Conservation (phyloP, 2,888 invertebrate genomes). For the Therioaphis trifolii region DNA sequence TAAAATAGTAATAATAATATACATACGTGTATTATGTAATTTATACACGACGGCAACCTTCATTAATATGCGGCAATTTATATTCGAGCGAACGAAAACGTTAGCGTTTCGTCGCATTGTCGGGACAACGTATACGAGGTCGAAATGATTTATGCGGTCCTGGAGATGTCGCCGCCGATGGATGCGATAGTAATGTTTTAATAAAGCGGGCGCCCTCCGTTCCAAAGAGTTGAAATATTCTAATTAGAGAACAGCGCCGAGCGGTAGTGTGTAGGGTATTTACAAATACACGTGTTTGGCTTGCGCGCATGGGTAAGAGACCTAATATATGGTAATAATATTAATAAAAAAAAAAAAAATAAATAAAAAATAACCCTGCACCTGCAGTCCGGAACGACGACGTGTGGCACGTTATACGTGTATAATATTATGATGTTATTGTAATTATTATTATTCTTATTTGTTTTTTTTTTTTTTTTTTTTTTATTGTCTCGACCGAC, state of each 20-base stretch:
- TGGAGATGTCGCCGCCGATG: background rate
- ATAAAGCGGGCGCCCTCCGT: too few relatives aligned
- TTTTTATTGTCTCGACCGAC: too few relatives aligned
- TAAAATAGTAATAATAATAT: too few relatives aligned
- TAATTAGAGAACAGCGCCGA: background rate
- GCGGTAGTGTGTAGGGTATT: background rate
- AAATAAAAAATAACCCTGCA: too few relatives aligned
- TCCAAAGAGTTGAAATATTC: background rate
- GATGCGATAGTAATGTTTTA: background rate
- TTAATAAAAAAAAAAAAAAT: too few relatives aligned
- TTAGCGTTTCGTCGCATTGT: background rate
- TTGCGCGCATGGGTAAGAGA: background rate
- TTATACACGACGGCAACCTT: background rate
- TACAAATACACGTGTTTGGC: background rate
- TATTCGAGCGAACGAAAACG: background rate
- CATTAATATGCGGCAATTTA: background rate
- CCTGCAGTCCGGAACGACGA: background rate
- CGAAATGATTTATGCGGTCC: background rate
- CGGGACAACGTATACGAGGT: background rate
- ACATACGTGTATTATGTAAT: too few relatives aligned
- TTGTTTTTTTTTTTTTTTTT: too few relatives aligned
- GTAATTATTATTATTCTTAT: too few relatives aligned
- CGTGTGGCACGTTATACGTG: background rate
- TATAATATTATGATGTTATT: too few relatives aligned
- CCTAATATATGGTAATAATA: too few relatives aligned